Evolutionary conservation across 2,113 vertebrate genomes (phyloP).

Genomic region (Notechis scutatus): DNA sequence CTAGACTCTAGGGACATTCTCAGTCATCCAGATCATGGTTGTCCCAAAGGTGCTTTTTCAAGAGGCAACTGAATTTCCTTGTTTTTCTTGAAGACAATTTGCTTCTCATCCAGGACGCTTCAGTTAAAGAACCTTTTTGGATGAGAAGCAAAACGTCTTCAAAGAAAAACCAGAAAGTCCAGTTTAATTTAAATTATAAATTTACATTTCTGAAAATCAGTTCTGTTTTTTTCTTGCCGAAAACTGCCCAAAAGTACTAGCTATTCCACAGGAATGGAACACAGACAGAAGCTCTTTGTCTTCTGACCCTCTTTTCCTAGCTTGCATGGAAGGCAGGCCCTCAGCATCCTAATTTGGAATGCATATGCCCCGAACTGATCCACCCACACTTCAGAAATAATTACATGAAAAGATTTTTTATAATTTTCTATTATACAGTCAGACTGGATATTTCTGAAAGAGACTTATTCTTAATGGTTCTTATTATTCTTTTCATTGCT

Average conservation of each 20-base stretch:
- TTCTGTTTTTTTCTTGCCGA: background rate
- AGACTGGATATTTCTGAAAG: background rate
- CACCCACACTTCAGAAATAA: constrained; percentile 4
- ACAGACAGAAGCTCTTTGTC: background rate
- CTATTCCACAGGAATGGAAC: background rate
- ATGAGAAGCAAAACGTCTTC: too few species aligned
- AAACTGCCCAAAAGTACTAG: background rate
- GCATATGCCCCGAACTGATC: background rate
- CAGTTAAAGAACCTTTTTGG: too few species aligned
- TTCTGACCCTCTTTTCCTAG: background rate
- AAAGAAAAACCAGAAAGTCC: too few species aligned
- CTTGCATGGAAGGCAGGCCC: background rate
- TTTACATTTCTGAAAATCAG: background rate
- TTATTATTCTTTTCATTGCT: background rate
- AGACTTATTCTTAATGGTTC: background rate
- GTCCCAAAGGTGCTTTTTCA: too few species aligned
- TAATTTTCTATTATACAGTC: background rate
- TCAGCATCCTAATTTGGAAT: background rate
- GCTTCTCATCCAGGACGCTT: too few species aligned
- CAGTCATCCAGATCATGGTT: too few species aligned
- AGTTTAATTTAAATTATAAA: background rate
- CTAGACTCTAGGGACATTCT: too few species aligned
- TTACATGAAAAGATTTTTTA: background rate
- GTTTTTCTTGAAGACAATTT: too few species aligned
- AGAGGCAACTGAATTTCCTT: too few species aligned